phyloP scores from a whole-genome alignment of 2,797 vertebrate species.

The Sibirionetta formosa region DNA sequence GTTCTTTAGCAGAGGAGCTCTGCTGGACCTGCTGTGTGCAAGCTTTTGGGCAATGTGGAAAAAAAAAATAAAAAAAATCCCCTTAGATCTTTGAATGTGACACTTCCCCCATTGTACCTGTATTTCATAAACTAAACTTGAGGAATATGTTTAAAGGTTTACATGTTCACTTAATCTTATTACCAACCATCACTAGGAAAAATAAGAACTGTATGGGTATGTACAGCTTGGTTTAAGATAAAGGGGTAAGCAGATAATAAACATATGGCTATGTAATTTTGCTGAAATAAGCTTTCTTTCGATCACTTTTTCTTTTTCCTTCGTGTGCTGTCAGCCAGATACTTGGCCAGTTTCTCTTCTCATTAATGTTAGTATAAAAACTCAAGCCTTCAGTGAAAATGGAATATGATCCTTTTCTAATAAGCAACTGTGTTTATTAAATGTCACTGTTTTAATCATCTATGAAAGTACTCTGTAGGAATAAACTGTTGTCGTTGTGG shows the following conservation, averaged over 20 bases:
- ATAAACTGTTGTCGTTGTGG: background rate
- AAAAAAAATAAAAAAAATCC: rapidly evolving
- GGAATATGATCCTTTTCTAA: background rate
- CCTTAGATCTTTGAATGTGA: background rate
- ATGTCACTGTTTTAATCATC: background rate
- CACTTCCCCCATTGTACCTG: background rate
- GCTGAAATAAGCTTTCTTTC: background rate
- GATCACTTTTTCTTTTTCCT: background rate
- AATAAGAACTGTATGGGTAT: rapidly evolving
- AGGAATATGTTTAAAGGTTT: too few relatives aligned
- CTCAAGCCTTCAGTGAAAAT: background rate
- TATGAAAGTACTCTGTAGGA: background rate
- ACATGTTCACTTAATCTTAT: rapidly evolving
- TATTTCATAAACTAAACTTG: background rate
- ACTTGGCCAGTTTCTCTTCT: background rate
- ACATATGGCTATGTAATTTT: background rate
- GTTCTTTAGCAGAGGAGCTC: background rate
- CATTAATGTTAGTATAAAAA: background rate
- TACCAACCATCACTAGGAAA: background rate
- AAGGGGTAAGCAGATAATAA: background rate
- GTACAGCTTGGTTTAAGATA: background rate
- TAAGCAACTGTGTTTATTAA: background rate
- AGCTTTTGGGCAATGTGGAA: background rate
- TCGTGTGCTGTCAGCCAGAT: background rate
- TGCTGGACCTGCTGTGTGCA: rapidly evolving